Base-by-base conservation (phyloP, 2,797 vertebrate species). In the Gouania willdenowi region DNA sequence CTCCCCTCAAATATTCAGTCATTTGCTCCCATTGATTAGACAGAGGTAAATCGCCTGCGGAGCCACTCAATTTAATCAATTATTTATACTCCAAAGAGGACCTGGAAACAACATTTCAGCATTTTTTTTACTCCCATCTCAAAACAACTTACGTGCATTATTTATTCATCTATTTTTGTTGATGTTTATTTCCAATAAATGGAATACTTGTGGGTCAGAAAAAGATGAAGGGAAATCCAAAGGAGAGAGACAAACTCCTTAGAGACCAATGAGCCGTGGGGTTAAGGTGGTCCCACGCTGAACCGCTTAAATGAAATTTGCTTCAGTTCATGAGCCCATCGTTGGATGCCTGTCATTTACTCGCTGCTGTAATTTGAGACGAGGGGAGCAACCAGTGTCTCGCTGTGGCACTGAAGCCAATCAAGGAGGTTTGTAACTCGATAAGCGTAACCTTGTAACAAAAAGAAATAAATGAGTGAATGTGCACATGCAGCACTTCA, bases 201-300 rank as follows among this genome's bases (percentile, higher is more conserved):
- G 26, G 53, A 24, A 55, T 26, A 42, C 12, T n/a, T 13, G 17
- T 31, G 58, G 41, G 32, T 41, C 9, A 54, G 25, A 42, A 64
- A 53, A 26, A 20, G 32, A 39, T 20, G 45, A 11, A 3, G 15
- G n/a, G 29, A 54, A 57, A 61, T 74, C 48, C 69, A 51, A 71
- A 36, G 47, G 52, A 31, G 42, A 40, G 42, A 16, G 33, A 39
- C 38, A 43, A 58, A 33, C 21, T 18, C 47, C 56, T 47, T 23
- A 12, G 50, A 71, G 79, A 62, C 54, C 54, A 56, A 39, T 51
- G 51, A 42, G 49, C 78, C 75, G 63, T 27, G 63, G 72, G 71
- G 78, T 81, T 79, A 77, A 81, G 66, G 67, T 66, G 69, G 59
- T 63, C 40, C 42, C 56, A 54, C 75, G 72, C 75, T 82, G 73